Evolutionary conservation across 2,797 vertebrate species (phyloP).

Genomic region (Nannoperca obscura): DNA sequence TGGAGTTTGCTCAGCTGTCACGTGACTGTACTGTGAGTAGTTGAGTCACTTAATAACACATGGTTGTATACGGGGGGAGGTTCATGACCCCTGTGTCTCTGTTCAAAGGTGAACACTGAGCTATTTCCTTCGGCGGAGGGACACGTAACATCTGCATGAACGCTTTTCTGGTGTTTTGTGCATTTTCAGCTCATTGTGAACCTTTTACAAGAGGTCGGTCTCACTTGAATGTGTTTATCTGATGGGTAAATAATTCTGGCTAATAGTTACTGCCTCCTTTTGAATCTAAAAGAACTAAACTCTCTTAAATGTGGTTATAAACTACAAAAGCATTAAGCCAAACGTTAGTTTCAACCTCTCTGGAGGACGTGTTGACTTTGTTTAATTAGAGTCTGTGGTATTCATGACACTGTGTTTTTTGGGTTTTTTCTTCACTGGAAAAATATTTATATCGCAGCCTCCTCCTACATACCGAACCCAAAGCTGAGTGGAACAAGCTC

Average conservation of each 20-base stretch:
- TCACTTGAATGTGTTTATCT: background rate
- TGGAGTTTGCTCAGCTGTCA: too few species aligned
- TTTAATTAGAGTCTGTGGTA: background rate
- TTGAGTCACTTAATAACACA: too few species aligned
- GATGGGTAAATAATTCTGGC: background rate
- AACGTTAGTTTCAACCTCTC: background rate
- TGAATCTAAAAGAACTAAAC: background rate
- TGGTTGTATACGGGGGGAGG: too few species aligned
- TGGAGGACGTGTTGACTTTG: background rate
- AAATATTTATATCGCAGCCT: conserved; percentile 20
- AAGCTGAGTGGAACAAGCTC: conserved; percentile 56
- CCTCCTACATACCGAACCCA: conserved; percentile 52
- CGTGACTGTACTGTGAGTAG: too few species aligned
- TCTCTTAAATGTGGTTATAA: background rate
- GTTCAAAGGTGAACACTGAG: too few species aligned
- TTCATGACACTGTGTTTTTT: conserved; percentile 20
- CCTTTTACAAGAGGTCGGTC: background rate
- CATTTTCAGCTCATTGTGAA: background rate
- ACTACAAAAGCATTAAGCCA: background rate
- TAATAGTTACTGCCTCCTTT: background rate
- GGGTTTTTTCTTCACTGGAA: conserved; percentile 52
- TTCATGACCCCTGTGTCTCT: too few species aligned
- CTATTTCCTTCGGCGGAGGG: background rate
- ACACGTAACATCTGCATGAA: background rate
- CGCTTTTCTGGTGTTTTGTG: background rate